phyloP scores from a whole-genome alignment of 2,888 invertebrate genomes.

The Lycia hirtaria region DNA sequence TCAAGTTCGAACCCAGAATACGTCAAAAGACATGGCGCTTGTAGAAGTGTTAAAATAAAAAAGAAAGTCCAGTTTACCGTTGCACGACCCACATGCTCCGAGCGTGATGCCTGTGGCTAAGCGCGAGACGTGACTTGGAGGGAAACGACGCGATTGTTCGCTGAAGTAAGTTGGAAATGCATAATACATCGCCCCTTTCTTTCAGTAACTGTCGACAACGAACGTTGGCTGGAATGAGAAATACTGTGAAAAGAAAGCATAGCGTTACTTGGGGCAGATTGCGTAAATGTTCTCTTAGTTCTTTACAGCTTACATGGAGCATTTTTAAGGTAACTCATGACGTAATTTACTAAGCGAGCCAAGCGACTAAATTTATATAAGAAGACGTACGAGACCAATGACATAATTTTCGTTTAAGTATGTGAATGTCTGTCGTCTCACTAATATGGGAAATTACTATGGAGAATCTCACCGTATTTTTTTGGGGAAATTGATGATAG shows the following conservation, averaged over 20 bases:
- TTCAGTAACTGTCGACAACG: conserved; percentile 42
- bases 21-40: conserved; percentile 46
- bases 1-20: conserved; percentile 34
- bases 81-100: conserved; percentile 74
- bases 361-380: too few relatives aligned
- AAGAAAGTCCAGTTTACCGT: conserved; percentile 78
- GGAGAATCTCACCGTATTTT: too few relatives aligned
- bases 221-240: neutral
- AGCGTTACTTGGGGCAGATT: neutral
- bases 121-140: conserved; percentile 61
- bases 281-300: neutral
- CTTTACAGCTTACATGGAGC: neutral
- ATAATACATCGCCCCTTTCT: conserved; percentile 14
- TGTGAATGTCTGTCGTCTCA: too few relatives aligned
- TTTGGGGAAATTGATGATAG: too few relatives aligned
- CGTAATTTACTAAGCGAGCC: too few relatives aligned
- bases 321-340: too few relatives aligned
- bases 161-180: conserved; percentile 4
- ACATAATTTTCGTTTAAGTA: too few relatives aligned
- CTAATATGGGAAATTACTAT: too few relatives aligned
- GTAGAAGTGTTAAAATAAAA: conserved; percentile 67
- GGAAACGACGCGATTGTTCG: conserved; percentile 54
- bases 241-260: conserved; percentile 1
- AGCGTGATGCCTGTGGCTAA: conserved; percentile 37
- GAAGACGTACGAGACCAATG: too few relatives aligned